Evolutionary conservation across 2,888 invertebrate genomes (phyloP), one percentile per base, ranked within the genome.

Genomic region (Aporophyla lueneburgensis): DNA sequence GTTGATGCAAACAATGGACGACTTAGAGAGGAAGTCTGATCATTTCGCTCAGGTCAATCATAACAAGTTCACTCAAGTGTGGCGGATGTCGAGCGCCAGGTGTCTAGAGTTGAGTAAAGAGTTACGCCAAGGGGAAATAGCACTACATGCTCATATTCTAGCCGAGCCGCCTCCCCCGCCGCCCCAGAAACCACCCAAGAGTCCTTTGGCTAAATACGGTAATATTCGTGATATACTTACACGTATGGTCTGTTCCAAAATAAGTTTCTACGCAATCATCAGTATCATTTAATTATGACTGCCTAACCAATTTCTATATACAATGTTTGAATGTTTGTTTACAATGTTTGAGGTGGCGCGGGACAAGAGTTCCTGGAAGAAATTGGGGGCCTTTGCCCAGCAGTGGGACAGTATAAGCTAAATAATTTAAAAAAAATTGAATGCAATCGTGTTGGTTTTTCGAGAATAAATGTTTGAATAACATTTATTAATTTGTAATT

Each of bases 1-100:
- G 87, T 92, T 98, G 63, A 97, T 98, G 89, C 96, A 97, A 81
- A 97, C 97, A 77, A 98, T 98, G 93, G 94, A 97, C 5, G 98
- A 98, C 27, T 94, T 98, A 69, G 97, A 98, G 89, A 95, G 96
- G n/a, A 98, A 98, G 90, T 97, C 98, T 0, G 95, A 97, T 79
- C 97, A 97, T 87, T 98, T 98, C 87, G 97, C 98, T 0, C 93
- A 94, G 40, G 96, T 95, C 1, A 98, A 98, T 90, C 97, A 98
- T 87, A 97, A 97, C 77, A 98, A 97, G 89, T 98, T 96, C 78
- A 92, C 92, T 66, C 96, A 96, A 91, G 94, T 96, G 58, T 96
- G 96, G 96, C 95, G 95, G 2, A 96, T 96, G 96, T 91, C 94
- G 0, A 91, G 90, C 10, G 89, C 91, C 10, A 89, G 91, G 4